Base-by-base conservation (phyloP, 1,140 invertebrate species). In the Papilio glaucus region DNA sequence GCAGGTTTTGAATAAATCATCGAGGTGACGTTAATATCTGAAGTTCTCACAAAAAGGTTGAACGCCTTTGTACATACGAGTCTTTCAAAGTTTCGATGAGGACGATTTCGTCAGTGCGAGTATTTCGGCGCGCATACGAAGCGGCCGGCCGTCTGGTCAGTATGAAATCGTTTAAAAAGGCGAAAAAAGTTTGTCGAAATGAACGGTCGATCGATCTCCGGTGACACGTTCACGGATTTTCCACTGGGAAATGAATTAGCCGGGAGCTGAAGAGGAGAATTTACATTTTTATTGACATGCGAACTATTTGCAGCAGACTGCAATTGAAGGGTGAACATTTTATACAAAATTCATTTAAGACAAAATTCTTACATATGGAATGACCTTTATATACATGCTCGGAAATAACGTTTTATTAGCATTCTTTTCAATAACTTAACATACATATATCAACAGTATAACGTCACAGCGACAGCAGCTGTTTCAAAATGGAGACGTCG, bases 231-330 rank as follows among this genome's bases (percentile, higher is more conserved):
- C 74, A 81, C 83, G 85, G 88, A 89, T 90, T 90, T 91, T 90
- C 90, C 88, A 91, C 84, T 84, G 88, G 88, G 85, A 88, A 91
- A 92, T 91, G 89, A 92, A 92, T 92, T 92, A 92, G 90, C 88
- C 82, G 84, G 82, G 85, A 90, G 85, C 86, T 86, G 87, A 86
- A 86, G 85, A 80, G 83, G 74, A 77, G 85, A 91, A 92, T 92
- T 92, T 92, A 92, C 90, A 92, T 92, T 92, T 92, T 92, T 92
- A 92, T 92, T 92, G 89, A 92, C 89, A 91, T 88, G 78, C 88
- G 85, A 89, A 90, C 88, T 90, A 89, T 92, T 92, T 87, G 84
- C 88, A 85, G 79, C 82, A 85, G 87, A 90, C 86, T 84, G 82
- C 86, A 83, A 86, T 86, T 80, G 81, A 75, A 84, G 80, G 69